Percentiles rank a stretch among this genome's conserved stretches.
These are phyloP conservation scores for Heliconius hortense DNA, from an alignment of 2,888 invertebrate species.

Conservation along the genomic window DNA sequence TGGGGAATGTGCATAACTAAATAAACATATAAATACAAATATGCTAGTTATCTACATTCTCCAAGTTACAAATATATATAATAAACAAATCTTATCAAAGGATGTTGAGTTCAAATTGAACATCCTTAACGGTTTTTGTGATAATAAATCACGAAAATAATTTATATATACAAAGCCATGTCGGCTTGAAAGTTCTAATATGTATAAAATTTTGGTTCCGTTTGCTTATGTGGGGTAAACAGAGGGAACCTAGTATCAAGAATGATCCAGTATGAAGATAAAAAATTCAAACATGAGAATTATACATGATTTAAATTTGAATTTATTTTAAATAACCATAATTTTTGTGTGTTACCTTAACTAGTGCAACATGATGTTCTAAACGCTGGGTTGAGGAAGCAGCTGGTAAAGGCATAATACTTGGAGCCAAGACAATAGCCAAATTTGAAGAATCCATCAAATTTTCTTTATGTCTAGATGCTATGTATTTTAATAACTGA, in stretches of 20 bases:
- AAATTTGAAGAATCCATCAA: conserved; percentile 93
- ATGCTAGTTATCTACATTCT: conserved; percentile 7
- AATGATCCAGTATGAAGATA: too few relatives aligned
- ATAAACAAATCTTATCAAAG: conserved; percentile 5
- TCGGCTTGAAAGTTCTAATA: too few relatives aligned
- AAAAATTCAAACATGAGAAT: conserved; percentile 35
- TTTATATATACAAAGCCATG: not conserved
- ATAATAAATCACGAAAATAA: not conserved
- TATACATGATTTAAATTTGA: not conserved
- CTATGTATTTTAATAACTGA: conserved; percentile 86
- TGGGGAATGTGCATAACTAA: not conserved
- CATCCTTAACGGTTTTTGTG: not conserved
- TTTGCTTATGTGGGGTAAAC: too few relatives aligned
- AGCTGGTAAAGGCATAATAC: conserved; percentile 90
- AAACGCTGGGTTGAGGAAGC: conserved; percentile 84
- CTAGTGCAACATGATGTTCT: conserved; percentile 86
- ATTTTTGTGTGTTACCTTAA: conserved; percentile 78
- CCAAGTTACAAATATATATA: not conserved
- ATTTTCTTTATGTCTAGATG: conserved; percentile 86
- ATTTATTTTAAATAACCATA: not conserved
- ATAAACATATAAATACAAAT: not conserved
- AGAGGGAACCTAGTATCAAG: too few relatives aligned
- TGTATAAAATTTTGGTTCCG: too few relatives aligned
- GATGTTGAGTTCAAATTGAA: not conserved
- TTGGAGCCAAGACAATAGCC: conserved; percentile 92